Base-by-base conservation (phyloP, 2,888 invertebrate genomes). In the Carcina quercana region DNA sequence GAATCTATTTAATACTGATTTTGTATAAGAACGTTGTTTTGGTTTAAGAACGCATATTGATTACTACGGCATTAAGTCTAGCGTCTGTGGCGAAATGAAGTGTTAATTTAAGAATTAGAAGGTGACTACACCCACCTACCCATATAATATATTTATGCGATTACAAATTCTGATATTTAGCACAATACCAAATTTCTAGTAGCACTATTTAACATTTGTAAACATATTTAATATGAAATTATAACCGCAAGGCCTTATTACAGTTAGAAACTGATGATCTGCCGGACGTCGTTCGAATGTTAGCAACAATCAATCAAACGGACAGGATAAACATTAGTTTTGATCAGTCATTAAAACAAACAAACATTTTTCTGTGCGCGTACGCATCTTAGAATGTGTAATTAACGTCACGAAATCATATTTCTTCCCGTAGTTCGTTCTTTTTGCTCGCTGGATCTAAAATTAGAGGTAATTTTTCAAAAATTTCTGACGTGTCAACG, bases 281-380 rank as follows among this genome's bases (percentile, higher is more conserved):
- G 10, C 20, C n/a, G 31, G 39, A 52, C 56, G 59, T 57, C 59
- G 47, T 51, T 47, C 45, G 43, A 53, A 59, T 51, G 50, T 49
- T 54, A 53, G 45, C 47, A 54, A 61, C 69, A 56, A 73, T 72
- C 69, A 68, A 73, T 73, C 73, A 73, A 53, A 38, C 34, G 38
- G 69, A 67, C 67, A 58, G 61, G 59, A 64, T 68, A 70, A 68
- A 64, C 68, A 69, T 68, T 60, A 64, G 65, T 66, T 69, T 60
- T 64, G 63, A 71, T 71, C 62, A 60, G 59, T 67, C 65, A 68
- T 72, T 69, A 65, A 58, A 65, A 64, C 53, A 70, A 70, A 72
- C 66, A 70, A 66, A 65, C 57, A 61, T 64, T 60, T 59, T 59
- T 53, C 48, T 40, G 12, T 48, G 52, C 52, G 50, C 55, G 38